Conservation (phyloP, 2,113 vertebrate genomes). For the Saccopteryx bilineata region DNA sequence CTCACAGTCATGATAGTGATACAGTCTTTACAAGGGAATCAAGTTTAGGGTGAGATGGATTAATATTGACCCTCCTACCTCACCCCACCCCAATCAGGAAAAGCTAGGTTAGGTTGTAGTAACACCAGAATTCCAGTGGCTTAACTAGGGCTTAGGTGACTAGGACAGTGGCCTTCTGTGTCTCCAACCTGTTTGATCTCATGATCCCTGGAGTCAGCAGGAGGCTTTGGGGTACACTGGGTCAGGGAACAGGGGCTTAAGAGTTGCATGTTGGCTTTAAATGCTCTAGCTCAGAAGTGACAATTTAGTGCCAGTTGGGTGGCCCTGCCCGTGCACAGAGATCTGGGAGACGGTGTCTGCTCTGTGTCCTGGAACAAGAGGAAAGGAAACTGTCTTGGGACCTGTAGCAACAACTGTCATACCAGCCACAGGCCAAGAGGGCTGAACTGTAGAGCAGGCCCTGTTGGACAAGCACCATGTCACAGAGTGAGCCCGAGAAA, state of each 20-base stretch:
- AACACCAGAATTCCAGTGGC: background rate
- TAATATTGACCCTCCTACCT: no score
- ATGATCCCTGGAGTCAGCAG: background rate
- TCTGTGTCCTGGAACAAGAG: background rate
- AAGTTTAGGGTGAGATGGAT: background rate
- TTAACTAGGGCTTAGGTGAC: background rate
- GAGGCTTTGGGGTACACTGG: background rate
- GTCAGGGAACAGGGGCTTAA: background rate
- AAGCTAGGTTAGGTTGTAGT: background rate
- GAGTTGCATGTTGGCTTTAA: background rate
- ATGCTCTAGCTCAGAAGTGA: background rate
- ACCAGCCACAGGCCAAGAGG: background rate
- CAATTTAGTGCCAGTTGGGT: no score
- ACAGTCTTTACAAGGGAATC: background rate
- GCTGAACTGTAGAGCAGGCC: accelerated
- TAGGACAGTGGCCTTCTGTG: background rate
- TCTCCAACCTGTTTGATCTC: background rate
- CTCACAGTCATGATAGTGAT: background rate
- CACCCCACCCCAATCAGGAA: background rate
- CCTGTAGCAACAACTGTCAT: no score
- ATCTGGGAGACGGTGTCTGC: background rate
- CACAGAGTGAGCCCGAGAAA: background rate
- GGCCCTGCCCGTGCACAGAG: background rate
- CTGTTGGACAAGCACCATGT: background rate
- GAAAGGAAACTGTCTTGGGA: background rate